These are phyloP conservation scores for Chiridota heheva DNA, from an alignment of 35 echinoderm and acorn worm genomes.

Conservation along the genomic window DNA sequence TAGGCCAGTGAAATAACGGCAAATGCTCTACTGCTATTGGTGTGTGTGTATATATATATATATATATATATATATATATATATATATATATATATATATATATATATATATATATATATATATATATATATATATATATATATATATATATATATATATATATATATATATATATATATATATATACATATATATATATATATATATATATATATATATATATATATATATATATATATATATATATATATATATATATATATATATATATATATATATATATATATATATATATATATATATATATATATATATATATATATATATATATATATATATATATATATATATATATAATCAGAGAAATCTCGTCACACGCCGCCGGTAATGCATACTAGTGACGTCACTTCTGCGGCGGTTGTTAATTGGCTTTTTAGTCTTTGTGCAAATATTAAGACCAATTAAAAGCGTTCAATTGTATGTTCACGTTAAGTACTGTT, in stretches of 20 bases:
- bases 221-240: not conserved
- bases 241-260: not conserved
- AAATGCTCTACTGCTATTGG: not conserved
- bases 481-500: no score
- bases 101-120: not conserved
- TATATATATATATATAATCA: not conserved
- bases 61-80: not conserved
- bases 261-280: not conserved
- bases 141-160: conserved; percentile 1
- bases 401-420: no score
- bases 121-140: not conserved
- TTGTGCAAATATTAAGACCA: no score
- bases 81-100: not conserved
- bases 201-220: not conserved
- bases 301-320: not conserved
- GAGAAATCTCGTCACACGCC: no score
- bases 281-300: not conserved
- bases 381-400: no score
- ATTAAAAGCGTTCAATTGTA: no score
- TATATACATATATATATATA: not conserved
- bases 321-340: not conserved
- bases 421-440: no score
- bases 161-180: not conserved
- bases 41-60: conserved; percentile 1
- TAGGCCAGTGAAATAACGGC: no score